Conservation (phyloP, 2,888 invertebrate genomes). For the Pinctada fucata region DNA sequence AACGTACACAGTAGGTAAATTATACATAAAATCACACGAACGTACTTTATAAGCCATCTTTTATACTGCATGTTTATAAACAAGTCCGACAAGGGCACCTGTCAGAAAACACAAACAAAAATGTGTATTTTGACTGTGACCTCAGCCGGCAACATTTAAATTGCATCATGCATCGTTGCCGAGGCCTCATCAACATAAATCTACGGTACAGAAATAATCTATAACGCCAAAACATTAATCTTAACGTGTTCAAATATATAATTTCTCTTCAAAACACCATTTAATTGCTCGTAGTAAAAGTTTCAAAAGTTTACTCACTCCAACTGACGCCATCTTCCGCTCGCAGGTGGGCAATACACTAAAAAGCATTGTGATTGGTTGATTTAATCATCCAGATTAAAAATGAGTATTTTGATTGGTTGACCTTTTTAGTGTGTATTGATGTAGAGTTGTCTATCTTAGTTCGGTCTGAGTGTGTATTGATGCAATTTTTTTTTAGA, state of each 20-base stretch:
- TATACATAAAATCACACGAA: too few relatives aligned
- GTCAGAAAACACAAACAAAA: conserved; percentile 5
- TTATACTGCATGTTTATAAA: too few relatives aligned
- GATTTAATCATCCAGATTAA: not conserved
- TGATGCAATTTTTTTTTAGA: too few relatives aligned
- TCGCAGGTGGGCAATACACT: conserved; percentile 41
- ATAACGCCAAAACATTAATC: not conserved
- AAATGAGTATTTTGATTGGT: conserved; percentile 15
- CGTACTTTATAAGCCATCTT: too few relatives aligned
- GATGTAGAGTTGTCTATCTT: too few relatives aligned
- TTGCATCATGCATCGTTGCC: not conserved
- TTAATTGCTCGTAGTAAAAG: conserved; percentile 35
- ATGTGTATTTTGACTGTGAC: conserved; percentile 1
- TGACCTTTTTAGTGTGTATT: not conserved
- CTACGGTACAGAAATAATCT: not conserved
- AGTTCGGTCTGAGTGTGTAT: too few relatives aligned
- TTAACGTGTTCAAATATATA: not conserved
- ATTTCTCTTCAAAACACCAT: not conserved
- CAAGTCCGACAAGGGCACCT: not conserved
- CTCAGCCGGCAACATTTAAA: conserved; percentile 1
- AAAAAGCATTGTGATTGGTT: conserved; percentile 24
- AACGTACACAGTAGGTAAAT: too few relatives aligned
- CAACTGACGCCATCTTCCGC: conserved; percentile 69
- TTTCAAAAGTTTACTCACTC: conserved; percentile 60
- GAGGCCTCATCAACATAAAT: not conserved